Conservation (phyloP, 2,797 vertebrate species). For the Myioborus miniatus region DNA sequence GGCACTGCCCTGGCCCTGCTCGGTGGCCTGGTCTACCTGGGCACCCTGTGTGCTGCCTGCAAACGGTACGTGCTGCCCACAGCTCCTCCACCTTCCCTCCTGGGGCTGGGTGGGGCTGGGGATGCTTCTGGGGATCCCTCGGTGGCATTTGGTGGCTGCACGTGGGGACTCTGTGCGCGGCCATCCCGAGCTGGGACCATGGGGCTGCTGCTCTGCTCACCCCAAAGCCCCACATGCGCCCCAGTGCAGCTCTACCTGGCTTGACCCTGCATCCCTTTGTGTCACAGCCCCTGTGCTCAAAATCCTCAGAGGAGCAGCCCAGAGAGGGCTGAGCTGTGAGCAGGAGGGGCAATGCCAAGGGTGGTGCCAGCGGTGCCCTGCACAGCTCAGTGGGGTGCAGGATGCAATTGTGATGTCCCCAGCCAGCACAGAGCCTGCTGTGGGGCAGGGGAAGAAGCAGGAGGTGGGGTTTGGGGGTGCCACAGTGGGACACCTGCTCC, state of each 20-base stretch:
- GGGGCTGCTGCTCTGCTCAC: background rate
- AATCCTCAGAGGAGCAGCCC: background rate
- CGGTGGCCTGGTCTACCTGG: constrained; percentile 63
- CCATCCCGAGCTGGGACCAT: background rate
- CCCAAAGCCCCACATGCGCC: too few relatives aligned
- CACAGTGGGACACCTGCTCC: accelerated
- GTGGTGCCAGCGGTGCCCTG: background rate
- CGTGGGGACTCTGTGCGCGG: accelerated
- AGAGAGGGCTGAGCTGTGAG: background rate
- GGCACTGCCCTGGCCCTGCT: constrained; percentile 51
- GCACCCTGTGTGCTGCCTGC: constrained; percentile 67
- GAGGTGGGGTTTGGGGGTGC: background rate
- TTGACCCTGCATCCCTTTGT: background rate
- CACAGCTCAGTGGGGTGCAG: background rate
- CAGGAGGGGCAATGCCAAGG: background rate
- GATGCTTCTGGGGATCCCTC: background rate
- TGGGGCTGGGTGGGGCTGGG: background rate
- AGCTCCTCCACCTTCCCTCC: background rate
- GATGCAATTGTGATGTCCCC: background rate
- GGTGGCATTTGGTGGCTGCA: background rate
- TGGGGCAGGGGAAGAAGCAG: background rate
- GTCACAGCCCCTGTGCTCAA: background rate
- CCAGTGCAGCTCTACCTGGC: background rate
- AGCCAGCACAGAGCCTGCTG: background rate
- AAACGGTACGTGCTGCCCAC: constrained; percentile 29